These are phyloP conservation scores for Lithophane leautieri DNA, from an alignment of 2,888 invertebrate species.

Conservation along the genomic window DNA sequence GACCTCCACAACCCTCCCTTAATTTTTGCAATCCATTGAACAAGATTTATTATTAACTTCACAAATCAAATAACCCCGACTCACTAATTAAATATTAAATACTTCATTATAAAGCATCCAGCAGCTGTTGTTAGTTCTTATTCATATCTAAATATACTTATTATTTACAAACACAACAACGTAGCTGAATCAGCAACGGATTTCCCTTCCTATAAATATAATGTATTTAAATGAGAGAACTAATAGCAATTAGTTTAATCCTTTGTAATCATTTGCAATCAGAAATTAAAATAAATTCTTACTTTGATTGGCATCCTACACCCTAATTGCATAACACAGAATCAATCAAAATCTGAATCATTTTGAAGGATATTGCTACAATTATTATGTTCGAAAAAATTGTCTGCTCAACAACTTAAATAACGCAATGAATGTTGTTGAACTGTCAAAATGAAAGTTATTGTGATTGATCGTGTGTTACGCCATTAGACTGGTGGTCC, in stretches of 20 bases:
- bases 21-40: background rate
- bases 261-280: background rate
- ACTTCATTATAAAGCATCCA: background rate
- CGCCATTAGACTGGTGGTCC: too few species aligned
- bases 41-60: background rate
- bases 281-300: background rate
- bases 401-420: too few species aligned
- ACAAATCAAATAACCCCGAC: background rate
- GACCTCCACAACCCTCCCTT: too few species aligned
- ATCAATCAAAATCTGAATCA: too few species aligned
- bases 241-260: background rate
- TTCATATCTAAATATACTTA: conserved; percentile 35
- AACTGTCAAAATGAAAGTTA: too few species aligned
- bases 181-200: conserved; percentile 29
- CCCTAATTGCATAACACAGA: too few species aligned
- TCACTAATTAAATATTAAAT: background rate
- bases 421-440: too few species aligned
- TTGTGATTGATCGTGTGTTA: too few species aligned
- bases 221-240: conserved; percentile 8
- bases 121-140: background rate
- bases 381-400: too few species aligned
- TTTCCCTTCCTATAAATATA: conserved; percentile 42
- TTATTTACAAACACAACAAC: conserved; percentile 30
- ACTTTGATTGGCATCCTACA: background rate
- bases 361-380: too few species aligned